Evolutionary conservation across 2,888 invertebrate species (phyloP).

Genomic region (Uloborus plumipes): DNA sequence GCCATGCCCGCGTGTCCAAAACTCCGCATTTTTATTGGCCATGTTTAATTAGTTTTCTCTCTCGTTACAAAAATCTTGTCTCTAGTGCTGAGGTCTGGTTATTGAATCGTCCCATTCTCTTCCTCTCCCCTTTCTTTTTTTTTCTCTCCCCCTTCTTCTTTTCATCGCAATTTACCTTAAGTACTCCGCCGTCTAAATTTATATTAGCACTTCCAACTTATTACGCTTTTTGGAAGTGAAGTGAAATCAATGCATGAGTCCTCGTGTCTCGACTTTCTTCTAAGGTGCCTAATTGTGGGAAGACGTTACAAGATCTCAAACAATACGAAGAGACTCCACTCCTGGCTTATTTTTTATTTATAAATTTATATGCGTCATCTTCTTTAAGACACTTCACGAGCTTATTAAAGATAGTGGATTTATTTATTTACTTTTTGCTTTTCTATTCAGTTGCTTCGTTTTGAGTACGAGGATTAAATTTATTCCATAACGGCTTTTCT

Average conservation of each 20-base stretch:
- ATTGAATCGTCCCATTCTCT: slow-evolving; percentile 29
- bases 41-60: slow-evolving; percentile 63
- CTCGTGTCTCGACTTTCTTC: not conserved
- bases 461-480: slow-evolving; percentile 40
- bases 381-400: slow-evolving; percentile 11
- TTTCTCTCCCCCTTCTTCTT: slow-evolving; percentile 30
- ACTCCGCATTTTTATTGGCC: slow-evolving; percentile 57
- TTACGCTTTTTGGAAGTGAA: slow-evolving; percentile 28
- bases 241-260: slow-evolving; percentile 32
- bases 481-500: slow-evolving; percentile 25
- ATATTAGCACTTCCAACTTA: slow-evolving; percentile 42
- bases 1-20: slow-evolving; percentile 44
- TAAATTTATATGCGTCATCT: slow-evolving; percentile 15
- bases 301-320: slow-evolving; percentile 54
- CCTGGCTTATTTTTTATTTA: slow-evolving; percentile 11
- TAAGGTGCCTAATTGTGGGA: slow-evolving; percentile 39
- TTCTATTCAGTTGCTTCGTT: slow-evolving; percentile 5
- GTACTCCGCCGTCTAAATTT: slow-evolving; percentile 33
- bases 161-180: slow-evolving; percentile 43
- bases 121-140: slow-evolving; percentile 6
- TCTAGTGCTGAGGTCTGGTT: slow-evolving; percentile 28
- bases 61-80: slow-evolving; percentile 54
- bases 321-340: slow-evolving; percentile 28
- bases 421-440: not conserved
- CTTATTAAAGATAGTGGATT: slow-evolving; percentile 2